Percentiles rank a stretch among this genome's conserved stretches.
These are phyloP conservation scores for Mallotus villosus DNA, from an alignment of 2,797 vertebrate species.

Conservation along the genomic window DNA sequence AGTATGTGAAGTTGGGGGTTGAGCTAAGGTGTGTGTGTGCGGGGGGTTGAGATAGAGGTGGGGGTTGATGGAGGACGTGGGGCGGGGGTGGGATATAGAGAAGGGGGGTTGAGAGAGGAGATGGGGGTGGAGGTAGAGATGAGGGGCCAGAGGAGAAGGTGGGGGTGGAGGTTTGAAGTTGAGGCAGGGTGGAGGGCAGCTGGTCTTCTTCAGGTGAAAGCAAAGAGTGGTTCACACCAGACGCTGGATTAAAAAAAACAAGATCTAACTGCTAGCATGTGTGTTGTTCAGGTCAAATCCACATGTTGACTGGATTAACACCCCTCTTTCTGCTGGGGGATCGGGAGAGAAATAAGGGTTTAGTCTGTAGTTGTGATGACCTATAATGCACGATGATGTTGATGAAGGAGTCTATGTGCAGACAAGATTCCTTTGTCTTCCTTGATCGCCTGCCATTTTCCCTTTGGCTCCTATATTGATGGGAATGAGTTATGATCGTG, in stretches of 20 bases:
- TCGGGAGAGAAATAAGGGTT: neutral
- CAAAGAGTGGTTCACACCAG: conserved; percentile 42
- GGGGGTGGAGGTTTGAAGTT: neutral
- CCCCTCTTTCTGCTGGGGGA: conserved; percentile 36
- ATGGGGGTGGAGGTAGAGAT: neutral
- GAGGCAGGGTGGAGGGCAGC: neutral
- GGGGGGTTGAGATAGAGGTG: neutral
- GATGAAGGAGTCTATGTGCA: conserved; percentile 12
- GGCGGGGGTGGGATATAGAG: neutral
- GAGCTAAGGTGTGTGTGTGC: neutral
- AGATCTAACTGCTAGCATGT: conserved; percentile 62
- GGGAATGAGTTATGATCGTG: conserved; percentile 36
- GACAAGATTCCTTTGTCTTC: conserved; percentile 23
- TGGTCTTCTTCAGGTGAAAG: conserved; percentile 60
- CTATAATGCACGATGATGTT: neutral
- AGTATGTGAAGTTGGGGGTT: no score
- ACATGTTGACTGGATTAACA: conserved; percentile 32
- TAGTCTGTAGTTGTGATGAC: neutral
- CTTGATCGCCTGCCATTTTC: conserved; percentile 36
- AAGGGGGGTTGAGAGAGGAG: neutral
- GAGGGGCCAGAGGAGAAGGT: neutral
- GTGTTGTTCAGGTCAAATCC: conserved; percentile 57
- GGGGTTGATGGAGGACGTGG: neutral
- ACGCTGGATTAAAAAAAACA: conserved; percentile 44
- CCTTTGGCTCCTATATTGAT: conserved; percentile 27